Evolutionary conservation across 2,797 vertebrate species (phyloP).

Genomic region (Hippocampus kuda): DNA sequence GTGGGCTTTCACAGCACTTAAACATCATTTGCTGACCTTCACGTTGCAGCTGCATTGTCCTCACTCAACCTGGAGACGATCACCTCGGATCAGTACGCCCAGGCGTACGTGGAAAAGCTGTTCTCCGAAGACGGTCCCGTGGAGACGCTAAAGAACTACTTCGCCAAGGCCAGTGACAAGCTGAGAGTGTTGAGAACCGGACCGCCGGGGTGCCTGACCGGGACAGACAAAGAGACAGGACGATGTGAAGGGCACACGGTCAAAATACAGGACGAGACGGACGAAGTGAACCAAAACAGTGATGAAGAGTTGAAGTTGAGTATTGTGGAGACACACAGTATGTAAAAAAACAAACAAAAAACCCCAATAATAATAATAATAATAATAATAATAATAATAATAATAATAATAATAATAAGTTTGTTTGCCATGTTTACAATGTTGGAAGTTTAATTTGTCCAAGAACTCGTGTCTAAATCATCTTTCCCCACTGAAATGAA

Average conservation of each 20-base stretch:
- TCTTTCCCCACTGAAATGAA: too few relatives aligned
- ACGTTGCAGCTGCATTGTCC: slow-evolving; percentile 4
- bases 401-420: too few relatives aligned
- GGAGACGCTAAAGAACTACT: slow-evolving; percentile 47
- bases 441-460: too few relatives aligned
- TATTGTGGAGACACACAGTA: slow-evolving; percentile 41
- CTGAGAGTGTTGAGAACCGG: slow-evolving; percentile 21
- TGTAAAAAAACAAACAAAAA: not conserved
- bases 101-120: slow-evolving; percentile 52
- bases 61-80: slow-evolving; percentile 44
- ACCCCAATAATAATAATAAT: too few relatives aligned
- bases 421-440: too few relatives aligned
- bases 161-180: slow-evolving; percentile 24
- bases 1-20: not conserved
- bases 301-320: slow-evolving; percentile 34
- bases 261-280: not conserved
- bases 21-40: not conserved
- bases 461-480: too few relatives aligned
- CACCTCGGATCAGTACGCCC: slow-evolving; percentile 50
- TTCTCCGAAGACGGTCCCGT: slow-evolving; percentile 51
- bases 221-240: not conserved
- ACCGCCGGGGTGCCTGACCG: not conserved
- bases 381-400: too few relatives aligned
- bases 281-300: not conserved
- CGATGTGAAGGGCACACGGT: not conserved